phyloP scores from a whole-genome alignment of 2,797 vertebrate species.

The Cephalopachus bancanus region DNA sequence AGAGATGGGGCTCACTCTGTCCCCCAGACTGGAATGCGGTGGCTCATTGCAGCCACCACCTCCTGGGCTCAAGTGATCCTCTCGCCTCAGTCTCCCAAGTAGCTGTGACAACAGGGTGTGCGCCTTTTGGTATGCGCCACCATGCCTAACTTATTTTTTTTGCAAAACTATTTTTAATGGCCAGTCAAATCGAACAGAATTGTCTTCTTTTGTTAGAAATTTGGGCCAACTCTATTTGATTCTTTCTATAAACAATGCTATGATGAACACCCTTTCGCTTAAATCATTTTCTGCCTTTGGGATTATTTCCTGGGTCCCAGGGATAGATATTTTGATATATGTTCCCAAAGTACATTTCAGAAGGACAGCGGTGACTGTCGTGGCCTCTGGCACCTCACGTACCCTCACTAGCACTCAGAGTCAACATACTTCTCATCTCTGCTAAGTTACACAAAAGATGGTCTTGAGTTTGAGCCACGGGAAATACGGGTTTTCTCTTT shows the following conservation, averaged over 20 bases:
- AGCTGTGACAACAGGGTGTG: not conserved
- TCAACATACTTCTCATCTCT: not conserved
- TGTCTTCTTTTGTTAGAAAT: not conserved
- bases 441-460: not conserved
- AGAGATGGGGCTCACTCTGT: no score
- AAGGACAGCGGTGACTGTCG: not conserved
- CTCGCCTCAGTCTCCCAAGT: not conserved
- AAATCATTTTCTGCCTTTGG: not conserved
- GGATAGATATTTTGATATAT: not conserved
- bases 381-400: accelerated
- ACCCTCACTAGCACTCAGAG: not conserved
- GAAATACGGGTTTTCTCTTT: accelerated
- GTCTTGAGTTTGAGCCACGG: no score
- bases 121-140: not conserved
- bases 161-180: not conserved
- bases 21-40: no score
- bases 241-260: not conserved
- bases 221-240: accelerated
- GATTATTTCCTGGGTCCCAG: not conserved
- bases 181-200: not conserved
- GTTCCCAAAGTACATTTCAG: not conserved
- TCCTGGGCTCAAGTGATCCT: no score
- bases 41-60: no score
- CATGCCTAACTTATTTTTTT: not conserved
- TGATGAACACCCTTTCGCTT: not conserved